Conservation (phyloP, 2,888 invertebrate genomes). For the Lymantria dispar region DNA sequence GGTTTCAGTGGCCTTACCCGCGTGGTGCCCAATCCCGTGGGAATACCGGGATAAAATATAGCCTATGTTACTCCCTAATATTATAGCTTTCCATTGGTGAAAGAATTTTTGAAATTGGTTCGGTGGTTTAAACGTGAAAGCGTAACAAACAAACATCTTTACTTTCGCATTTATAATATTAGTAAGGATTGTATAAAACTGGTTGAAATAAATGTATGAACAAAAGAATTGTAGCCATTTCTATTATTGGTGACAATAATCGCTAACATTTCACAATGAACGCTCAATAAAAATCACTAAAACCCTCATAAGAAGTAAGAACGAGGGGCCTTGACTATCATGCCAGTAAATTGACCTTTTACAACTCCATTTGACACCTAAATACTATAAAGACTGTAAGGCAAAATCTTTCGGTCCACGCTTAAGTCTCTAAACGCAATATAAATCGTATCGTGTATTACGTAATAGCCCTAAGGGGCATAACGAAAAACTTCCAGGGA, state of each 20-base stretch:
- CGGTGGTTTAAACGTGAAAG: too few relatives aligned
- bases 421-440: conserved; percentile 68
- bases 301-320: conserved; percentile 24
- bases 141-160: too few relatives aligned
- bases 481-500: conserved; percentile 72
- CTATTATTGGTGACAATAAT: neutral
- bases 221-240: too few relatives aligned
- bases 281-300: conserved; percentile 33
- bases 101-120: too few relatives aligned
- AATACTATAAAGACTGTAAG: conserved; percentile 58
- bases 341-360: conserved; percentile 59
- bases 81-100: too few relatives aligned
- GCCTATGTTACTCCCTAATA: too few relatives aligned
- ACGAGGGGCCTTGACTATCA: conserved; percentile 45
- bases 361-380: conserved; percentile 67
- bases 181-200: too few relatives aligned
- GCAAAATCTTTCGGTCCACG: conserved; percentile 53
- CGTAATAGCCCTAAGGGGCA: conserved; percentile 74
- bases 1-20: too few relatives aligned
- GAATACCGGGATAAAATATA: too few relatives aligned
- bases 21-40: too few relatives aligned
- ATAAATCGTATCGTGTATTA: conserved; percentile 75
- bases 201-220: too few relatives aligned
- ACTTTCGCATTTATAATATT: too few relatives aligned
- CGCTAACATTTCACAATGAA: conserved; percentile 15